Conservation (phyloP, 2,797 vertebrate species). For the Enoplosus armatus region DNA sequence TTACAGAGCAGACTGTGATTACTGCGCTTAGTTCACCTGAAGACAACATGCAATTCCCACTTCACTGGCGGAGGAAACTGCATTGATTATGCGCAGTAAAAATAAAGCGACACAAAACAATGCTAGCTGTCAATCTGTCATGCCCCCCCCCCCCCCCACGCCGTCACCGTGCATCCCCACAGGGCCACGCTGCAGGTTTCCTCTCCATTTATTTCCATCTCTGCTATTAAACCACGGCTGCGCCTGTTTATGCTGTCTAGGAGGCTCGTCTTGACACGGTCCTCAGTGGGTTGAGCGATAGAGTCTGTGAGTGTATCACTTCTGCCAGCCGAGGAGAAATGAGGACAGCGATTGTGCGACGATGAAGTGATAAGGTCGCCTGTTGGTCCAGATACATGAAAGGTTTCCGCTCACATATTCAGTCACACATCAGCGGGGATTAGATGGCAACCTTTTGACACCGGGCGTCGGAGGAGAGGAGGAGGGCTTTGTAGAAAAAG, state of each 20-base stretch:
- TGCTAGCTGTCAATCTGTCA: conserved; percentile 34
- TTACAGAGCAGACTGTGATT: conserved; percentile 36
- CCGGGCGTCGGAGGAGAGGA: background rate
- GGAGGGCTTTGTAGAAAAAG: conserved; percentile 3
- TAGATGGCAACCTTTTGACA: conserved; percentile 4
- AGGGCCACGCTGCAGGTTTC: conserved; percentile 3
- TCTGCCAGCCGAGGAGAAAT: conserved; percentile 6
- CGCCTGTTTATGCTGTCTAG: background rate
- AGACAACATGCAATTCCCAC: conserved; percentile 44
- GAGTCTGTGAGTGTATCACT: conserved; percentile 5
- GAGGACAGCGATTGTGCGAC: conserved; percentile 4
- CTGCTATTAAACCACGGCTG: conserved; percentile 18
- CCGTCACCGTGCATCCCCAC: background rate
- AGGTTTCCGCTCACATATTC: conserved; percentile 25
- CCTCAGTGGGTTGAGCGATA: conserved; percentile 29
- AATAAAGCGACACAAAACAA: conserved; percentile 47
- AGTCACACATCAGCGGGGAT: conserved; percentile 15
- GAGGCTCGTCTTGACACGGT: conserved; percentile 10
- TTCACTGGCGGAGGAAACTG: conserved; percentile 13
- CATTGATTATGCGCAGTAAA: conserved; percentile 46
- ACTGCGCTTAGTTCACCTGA: conserved; percentile 41
- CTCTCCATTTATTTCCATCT: conserved; percentile 34
- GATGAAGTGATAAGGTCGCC: conserved; percentile 31
- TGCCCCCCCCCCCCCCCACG: conserved; percentile 6
- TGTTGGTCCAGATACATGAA: conserved; percentile 1